These are phyloP conservation scores for Resseliella maxima DNA, from an alignment of 2,888 invertebrate species.

Conservation along the genomic window DNA sequence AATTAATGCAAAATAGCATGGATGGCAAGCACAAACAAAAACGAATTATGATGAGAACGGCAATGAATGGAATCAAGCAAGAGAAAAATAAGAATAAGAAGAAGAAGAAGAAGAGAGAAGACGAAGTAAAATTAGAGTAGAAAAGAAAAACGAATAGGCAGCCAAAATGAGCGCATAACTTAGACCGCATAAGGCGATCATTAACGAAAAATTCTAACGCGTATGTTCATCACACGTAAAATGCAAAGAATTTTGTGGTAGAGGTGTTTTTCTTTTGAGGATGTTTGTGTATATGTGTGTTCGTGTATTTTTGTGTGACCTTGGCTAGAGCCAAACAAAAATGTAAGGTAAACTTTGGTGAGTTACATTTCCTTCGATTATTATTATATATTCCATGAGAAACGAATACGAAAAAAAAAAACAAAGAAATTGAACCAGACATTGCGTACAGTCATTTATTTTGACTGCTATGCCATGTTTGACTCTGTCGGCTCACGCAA, in stretches of 20 bases:
- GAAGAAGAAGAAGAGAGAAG: background rate
- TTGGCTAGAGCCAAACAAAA: background rate
- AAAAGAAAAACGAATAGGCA: too few relatives aligned
- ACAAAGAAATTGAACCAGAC: background rate
- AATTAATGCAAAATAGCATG: slow-evolving; percentile 17
- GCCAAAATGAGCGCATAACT: background rate
- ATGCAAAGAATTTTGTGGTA: background rate
- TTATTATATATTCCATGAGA: background rate
- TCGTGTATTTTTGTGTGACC: background rate
- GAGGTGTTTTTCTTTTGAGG: background rate
- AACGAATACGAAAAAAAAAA: background rate
- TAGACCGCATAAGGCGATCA: slow-evolving; percentile 32
- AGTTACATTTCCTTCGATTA: background rate
- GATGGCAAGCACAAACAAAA: slow-evolving; percentile 15
- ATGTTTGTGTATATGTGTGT: background rate
- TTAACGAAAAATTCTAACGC: slow-evolving; percentile 38
- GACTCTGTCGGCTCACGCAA: background rate
- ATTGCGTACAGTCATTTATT: slow-evolving; percentile 39
- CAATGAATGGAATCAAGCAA: background rate
- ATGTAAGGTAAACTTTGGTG: background rate
- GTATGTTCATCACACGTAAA: slow-evolving; percentile 33
- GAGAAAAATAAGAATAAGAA: background rate
- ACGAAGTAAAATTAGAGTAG: too few relatives aligned
- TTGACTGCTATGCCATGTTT: slow-evolving; percentile 25
- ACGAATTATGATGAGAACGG: slow-evolving; percentile 16